phyloP scores from a whole-genome alignment of 2,113 vertebrate genomes.

The Corvus moneduloides region DNA sequence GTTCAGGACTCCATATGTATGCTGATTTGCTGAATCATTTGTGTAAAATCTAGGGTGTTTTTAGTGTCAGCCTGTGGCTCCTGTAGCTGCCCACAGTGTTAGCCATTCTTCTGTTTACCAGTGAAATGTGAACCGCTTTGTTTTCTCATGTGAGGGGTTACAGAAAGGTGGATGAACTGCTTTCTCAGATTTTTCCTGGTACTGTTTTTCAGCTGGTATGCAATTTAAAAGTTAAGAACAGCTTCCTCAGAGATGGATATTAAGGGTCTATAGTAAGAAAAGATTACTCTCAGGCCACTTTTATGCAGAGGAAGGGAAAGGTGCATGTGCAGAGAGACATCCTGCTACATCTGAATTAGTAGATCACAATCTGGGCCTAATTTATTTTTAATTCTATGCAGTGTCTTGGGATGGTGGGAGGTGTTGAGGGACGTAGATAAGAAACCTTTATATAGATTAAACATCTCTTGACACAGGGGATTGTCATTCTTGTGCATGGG shows the following conservation, averaged over 20 bases:
- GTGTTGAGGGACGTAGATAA: background rate
- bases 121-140: accelerated
- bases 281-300: background rate
- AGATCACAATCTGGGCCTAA: background rate
- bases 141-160: background rate
- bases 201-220: background rate
- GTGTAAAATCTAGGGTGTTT: background rate
- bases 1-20: background rate
- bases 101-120: background rate
- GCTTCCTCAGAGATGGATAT: background rate
- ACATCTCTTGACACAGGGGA: background rate
- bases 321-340: background rate
- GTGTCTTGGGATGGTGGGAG: background rate
- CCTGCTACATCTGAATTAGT: background rate
- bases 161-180: background rate
- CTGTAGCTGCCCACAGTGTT: background rate
- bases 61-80: background rate
- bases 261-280: background rate
- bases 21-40: background rate
- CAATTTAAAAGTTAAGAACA: background rate
- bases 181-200: background rate
- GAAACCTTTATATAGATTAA: background rate
- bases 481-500: background rate
- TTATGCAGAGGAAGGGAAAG: background rate
- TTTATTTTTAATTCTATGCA: background rate